Percentiles rank a stretch among this genome's conserved stretches.
These are phyloP conservation scores for Slavum lentiscoides DNA, from an alignment of 2,888 invertebrate species.

Conservation along the genomic window DNA sequence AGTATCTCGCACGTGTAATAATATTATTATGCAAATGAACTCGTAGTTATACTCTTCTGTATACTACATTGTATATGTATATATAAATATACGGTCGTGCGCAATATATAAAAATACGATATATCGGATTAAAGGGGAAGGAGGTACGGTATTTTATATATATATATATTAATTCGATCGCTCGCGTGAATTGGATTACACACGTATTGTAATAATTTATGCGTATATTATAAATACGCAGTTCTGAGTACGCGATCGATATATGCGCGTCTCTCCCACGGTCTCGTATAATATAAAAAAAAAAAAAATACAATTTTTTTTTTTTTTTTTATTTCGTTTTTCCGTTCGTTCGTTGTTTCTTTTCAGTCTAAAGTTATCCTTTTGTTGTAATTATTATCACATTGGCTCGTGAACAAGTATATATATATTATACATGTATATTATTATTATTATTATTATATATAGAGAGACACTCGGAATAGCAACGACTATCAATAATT, in stretches of 20 bases:
- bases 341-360: not conserved
- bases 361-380: conserved; percentile 36
- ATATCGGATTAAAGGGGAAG: too few species aligned
- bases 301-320: not conserved
- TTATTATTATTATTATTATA: not conserved
- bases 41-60: too few species aligned
- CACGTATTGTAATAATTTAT: not conserved
- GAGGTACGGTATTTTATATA: too few species aligned
- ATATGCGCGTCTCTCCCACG: conserved; percentile 32
- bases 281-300: conserved; percentile 23
- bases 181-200: too few species aligned
- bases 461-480: conserved; percentile 20
- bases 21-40: too few species aligned
- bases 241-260: not conserved
- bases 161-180: too few species aligned
- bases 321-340: too few species aligned
- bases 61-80: too few species aligned
- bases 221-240: not conserved
- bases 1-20: too few species aligned
- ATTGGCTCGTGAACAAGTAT: conserved; percentile 15
- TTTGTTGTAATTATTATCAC: conserved; percentile 45
- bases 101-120: too few species aligned
- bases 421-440: not conserved
- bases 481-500: conserved; percentile 51
- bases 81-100: too few species aligned